phyloP scores from a whole-genome alignment of 2,797 vertebrate species.

The Agapornis canus region DNA sequence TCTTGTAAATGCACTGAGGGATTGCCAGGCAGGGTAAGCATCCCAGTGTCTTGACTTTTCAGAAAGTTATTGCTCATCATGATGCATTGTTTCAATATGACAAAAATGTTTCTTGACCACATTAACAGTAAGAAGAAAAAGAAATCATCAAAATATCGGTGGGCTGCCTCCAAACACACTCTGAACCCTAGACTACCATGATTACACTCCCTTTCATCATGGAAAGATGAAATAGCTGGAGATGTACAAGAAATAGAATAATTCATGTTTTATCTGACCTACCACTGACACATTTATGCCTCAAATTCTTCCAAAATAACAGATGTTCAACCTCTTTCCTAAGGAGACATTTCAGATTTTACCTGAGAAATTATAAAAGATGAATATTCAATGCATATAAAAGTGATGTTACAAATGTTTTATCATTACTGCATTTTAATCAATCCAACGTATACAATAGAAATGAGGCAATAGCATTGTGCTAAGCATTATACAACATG shows the following conservation, averaged over 20 bases:
- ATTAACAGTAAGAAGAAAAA: not conserved
- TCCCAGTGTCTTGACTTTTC: rapidly evolving
- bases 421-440: not conserved
- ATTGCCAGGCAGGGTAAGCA: not conserved
- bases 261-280: not conserved
- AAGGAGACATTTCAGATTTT: not conserved
- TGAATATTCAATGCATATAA: not conserved
- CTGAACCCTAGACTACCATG: not conserved
- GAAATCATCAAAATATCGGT: not conserved
- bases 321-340: not conserved
- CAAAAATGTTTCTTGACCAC: not conserved
- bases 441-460: not conserved
- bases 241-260: not conserved
- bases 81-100: not conserved
- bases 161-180: not conserved
- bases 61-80: too few species aligned
- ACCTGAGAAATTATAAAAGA: not conserved
- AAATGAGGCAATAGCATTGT: not conserved
- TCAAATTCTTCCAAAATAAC: not conserved
- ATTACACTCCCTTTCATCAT: not conserved
- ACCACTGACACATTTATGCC: not conserved
- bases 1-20: rapidly evolving
- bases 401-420: not conserved
- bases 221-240: not conserved
- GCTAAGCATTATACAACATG: rapidly evolving